Percentiles rank a stretch among this genome's conserved stretches.
Evolutionary conservation across 2,888 invertebrate genomes (phyloP).

Genomic region (Mythimna impura): DNA sequence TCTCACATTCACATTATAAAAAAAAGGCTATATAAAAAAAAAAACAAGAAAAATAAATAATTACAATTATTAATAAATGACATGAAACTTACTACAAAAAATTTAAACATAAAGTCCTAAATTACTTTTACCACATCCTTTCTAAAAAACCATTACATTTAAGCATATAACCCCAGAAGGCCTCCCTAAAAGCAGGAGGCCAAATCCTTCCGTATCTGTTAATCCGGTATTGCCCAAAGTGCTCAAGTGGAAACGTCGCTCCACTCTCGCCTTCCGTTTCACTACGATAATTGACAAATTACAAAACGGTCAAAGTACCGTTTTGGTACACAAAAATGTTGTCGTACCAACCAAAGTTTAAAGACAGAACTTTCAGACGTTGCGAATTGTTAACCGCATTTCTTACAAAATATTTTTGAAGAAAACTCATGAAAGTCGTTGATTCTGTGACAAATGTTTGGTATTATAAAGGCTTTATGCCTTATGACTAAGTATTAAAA

Average conservation of each 20-base stretch:
- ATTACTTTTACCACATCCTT: neutral
- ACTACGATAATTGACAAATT: slow-evolving; percentile 56
- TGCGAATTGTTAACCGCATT: slow-evolving; percentile 16
- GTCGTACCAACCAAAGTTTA: slow-evolving; percentile 12
- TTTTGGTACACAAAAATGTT: slow-evolving; percentile 39
- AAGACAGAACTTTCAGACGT: neutral
- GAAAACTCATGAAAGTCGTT: neutral
- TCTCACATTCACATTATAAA: too few relatives aligned
- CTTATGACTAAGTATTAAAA: too few relatives aligned
- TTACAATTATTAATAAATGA: too few relatives aligned
- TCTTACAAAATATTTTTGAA: slow-evolving; percentile 6
- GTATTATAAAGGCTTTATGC: too few relatives aligned
- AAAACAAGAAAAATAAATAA: too few relatives aligned
- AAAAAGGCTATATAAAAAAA: too few relatives aligned
- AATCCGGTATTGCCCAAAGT: slow-evolving; percentile 44
- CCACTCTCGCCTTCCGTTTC: slow-evolving; percentile 52
- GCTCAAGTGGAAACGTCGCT: slow-evolving; percentile 49
- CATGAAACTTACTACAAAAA: too few relatives aligned
- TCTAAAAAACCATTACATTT: neutral
- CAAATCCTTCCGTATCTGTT: slow-evolving; percentile 43
- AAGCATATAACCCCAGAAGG: slow-evolving; percentile 1
- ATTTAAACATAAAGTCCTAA: neutral
- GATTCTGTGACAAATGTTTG: neutral
- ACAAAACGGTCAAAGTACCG: slow-evolving; percentile 40
- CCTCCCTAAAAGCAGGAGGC: slow-evolving; percentile 16